phyloP scores from a whole-genome alignment of 2,797 vertebrate genomes.

The Argentina silus region DNA sequence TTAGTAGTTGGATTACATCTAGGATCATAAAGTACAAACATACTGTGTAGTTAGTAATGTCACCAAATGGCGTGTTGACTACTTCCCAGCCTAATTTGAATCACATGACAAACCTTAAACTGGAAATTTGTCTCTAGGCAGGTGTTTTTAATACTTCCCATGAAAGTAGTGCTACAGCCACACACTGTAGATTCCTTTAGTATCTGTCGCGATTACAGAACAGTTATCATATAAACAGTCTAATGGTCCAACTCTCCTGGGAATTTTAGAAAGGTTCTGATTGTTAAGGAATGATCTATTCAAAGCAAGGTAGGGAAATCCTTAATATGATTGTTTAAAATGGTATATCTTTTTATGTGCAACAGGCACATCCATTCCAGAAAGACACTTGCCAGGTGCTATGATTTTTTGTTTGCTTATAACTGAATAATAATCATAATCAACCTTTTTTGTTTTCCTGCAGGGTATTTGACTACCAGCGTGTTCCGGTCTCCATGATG shows the following conservation, averaged over 20 bases:
- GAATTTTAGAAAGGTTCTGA: background rate
- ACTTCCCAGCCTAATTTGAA: conserved; percentile 22
- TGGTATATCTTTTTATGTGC: too few relatives aligned
- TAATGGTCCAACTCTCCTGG: background rate
- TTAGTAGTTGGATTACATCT: conserved; percentile 24
- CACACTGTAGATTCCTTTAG: too few relatives aligned
- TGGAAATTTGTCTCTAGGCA: background rate
- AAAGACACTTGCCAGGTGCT: too few relatives aligned
- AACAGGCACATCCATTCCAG: too few relatives aligned
- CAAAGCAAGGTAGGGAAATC: too few relatives aligned
- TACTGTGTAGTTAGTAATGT: conserved; percentile 13
- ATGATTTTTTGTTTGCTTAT: background rate
- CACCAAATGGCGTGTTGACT: background rate
- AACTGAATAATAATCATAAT: background rate
- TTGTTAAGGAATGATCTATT: too few relatives aligned
- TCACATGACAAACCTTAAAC: conserved; percentile 29
- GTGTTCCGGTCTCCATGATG: conserved; percentile 57
- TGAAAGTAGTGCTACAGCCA: too few relatives aligned
- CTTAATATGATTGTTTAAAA: too few relatives aligned
- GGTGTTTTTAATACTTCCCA: background rate
- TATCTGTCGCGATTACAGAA: background rate
- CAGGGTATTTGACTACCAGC: conserved; percentile 71
- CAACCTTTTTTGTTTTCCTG: conserved; percentile 18
- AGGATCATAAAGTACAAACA: background rate
- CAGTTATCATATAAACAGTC: background rate